A percentile compares a stretch with the other conserved stretches of the same genome.
These are phyloP conservation scores for Drosophila bifasciata DNA, from an alignment of 1,140 invertebrate species.

Conservation along the genomic window DNA sequence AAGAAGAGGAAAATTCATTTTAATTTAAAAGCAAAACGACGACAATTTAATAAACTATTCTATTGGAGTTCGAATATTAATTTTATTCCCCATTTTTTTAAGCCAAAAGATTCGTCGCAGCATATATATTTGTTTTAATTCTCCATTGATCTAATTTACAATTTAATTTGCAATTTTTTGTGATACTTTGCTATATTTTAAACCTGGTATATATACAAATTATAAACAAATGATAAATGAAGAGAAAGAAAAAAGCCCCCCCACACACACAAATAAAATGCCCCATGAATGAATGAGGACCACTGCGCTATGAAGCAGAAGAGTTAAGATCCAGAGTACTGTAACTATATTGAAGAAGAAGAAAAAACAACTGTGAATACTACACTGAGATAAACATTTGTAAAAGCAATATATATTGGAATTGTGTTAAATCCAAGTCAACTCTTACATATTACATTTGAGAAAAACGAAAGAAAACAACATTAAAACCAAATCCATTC, in stretches of 20 bases:
- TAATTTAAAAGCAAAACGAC: constrained; percentile 46
- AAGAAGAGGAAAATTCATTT: constrained; percentile 40
- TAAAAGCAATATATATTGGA: constrained; percentile 74
- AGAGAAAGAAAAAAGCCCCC: constrained; percentile 43
- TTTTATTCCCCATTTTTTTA: constrained; percentile 61
- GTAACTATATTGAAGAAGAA: constrained; percentile 39
- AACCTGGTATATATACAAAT: constrained; percentile 63
- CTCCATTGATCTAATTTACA: constrained; percentile 78
- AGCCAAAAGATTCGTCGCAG: constrained; percentile 62
- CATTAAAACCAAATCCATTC: constrained; percentile 50
- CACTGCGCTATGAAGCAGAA: constrained; percentile 18
- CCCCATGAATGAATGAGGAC: constrained; percentile 42
- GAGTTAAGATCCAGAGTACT: constrained; percentile 48
- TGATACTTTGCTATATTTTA: constrained; percentile 82
- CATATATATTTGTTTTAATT: constrained; percentile 56
- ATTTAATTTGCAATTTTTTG: constrained; percentile 82
- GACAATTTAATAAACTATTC: constrained; percentile 44
- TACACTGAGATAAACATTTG: constrained; percentile 43
- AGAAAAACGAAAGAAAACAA: constrained; percentile 47
- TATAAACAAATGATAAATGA: constrained; percentile 52
- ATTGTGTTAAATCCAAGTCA: constrained; percentile 68
- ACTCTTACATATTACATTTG: constrained; percentile 66
- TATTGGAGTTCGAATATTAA: constrained; percentile 76
- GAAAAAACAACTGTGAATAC: constrained; percentile 32
- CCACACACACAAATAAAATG: constrained; percentile 34